Evolutionary conservation across 2,113 vertebrate genomes (phyloP).

Genomic region (Pogona vitticeps): DNA sequence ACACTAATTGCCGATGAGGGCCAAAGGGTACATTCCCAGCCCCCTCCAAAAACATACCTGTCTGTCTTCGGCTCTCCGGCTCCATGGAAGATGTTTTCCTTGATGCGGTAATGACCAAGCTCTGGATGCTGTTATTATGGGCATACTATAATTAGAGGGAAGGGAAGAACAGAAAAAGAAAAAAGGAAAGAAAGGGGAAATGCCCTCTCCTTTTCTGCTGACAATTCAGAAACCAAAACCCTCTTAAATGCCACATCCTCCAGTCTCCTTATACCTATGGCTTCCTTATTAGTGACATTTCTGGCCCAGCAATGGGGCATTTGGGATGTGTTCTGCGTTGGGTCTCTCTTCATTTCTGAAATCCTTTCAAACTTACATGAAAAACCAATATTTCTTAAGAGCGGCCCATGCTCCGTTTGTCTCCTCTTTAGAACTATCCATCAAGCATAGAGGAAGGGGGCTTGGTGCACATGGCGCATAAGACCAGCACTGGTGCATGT

Average conservation of each 20-base stretch:
- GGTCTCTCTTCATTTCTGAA: background rate
- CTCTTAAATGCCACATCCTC: background rate
- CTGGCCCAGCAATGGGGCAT: background rate
- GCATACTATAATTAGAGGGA: conserved; percentile 2
- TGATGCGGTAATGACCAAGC: background rate
- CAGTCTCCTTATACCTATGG: background rate
- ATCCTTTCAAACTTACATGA: background rate
- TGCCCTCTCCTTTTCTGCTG: background rate
- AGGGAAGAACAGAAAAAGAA: background rate
- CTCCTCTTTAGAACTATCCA: background rate
- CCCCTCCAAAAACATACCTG: background rate
- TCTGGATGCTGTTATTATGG: background rate
- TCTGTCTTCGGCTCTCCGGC: background rate
- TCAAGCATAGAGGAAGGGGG: background rate
- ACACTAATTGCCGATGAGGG: background rate
- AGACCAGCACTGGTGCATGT: too few species aligned
- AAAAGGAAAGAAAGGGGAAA: background rate
- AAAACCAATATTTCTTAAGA: background rate
- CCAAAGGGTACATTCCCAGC: background rate
- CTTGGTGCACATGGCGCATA: background rate
- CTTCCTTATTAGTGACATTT: background rate
- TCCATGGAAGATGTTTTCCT: conserved; percentile 12
- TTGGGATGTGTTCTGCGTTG: background rate
- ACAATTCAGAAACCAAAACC: background rate
- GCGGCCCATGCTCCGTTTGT: too few species aligned